Evolutionary conservation across 1,140 invertebrate species (phyloP).

Genomic region (Neocloeon triangulifer): DNA sequence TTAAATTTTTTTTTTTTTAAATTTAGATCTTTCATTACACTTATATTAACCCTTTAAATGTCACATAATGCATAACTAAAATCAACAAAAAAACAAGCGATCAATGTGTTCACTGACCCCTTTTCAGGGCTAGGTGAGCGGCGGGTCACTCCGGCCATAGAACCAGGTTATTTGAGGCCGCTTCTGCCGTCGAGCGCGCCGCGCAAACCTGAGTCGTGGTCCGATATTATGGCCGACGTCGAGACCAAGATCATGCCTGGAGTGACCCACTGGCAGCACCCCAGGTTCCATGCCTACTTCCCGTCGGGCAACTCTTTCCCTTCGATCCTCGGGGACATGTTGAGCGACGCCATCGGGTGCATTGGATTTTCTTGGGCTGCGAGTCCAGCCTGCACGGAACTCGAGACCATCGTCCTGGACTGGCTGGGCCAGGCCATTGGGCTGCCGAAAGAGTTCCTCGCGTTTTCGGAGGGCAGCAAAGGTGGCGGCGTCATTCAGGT

Average conservation of each 20-base stretch:
- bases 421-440: conserved; percentile 93
- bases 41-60: too few species aligned
- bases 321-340: conserved; percentile 94
- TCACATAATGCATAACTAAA: too few species aligned
- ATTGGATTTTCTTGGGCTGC: conserved; percentile 99
- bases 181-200: conserved; percentile 70
- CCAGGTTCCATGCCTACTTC: conserved; percentile 96
- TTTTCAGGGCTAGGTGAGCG: too few species aligned
- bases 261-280: conserved; percentile 98
- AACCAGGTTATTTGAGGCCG: conserved; percentile 73
- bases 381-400: conserved; percentile 89
- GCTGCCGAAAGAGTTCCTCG: conserved; percentile 66
- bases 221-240: conserved; percentile 82
- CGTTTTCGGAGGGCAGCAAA: conserved; percentile 53
- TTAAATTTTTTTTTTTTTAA: too few species aligned
- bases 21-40: too few species aligned
- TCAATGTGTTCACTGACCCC: too few species aligned
- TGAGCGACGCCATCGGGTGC: conserved; percentile 84
- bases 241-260: conserved; percentile 96
- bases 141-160: conserved; percentile 72
- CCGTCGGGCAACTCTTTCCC: conserved; percentile 94
- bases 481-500: conserved; percentile 89
- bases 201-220: conserved; percentile 67
- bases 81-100: too few species aligned
- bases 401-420: conserved; percentile 91